phyloP scores from a whole-genome alignment of 2,113 vertebrate species.

The Boulengeromyrus knoepffleri region DNA sequence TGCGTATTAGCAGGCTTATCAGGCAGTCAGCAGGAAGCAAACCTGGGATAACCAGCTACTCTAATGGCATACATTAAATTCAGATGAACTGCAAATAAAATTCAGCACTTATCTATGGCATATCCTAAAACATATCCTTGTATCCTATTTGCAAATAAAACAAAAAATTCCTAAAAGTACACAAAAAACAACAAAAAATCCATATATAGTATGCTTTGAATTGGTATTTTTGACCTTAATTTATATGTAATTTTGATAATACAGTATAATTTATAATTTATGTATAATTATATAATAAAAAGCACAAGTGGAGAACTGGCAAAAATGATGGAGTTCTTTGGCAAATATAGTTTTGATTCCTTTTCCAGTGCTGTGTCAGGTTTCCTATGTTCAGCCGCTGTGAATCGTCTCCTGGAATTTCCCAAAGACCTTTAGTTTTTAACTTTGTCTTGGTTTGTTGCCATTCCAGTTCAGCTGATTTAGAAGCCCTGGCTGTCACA shows the following conservation, averaged over 20 bases:
- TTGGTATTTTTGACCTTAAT: neutral
- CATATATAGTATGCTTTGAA: neutral
- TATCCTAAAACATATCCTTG: neutral
- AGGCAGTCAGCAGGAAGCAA: neutral
- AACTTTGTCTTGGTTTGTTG: neutral
- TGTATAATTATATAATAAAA: neutral
- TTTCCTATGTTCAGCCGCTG: slow-evolving; percentile 7
- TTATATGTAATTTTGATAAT: neutral
- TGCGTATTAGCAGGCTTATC: neutral
- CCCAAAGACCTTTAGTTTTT: neutral
- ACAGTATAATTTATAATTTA: neutral
- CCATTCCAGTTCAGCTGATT: neutral
- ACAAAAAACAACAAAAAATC: neutral
- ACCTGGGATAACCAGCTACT: neutral
- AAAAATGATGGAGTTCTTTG: neutral
- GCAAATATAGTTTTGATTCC: neutral
- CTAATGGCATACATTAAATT: neutral
- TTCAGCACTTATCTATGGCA: neutral
- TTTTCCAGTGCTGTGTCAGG: neutral
- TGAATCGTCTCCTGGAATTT: slow-evolving; percentile 6
- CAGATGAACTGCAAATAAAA: neutral
- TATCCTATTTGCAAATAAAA: neutral
- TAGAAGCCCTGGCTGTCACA: slow-evolving; percentile 2
- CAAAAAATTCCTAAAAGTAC: neutral
- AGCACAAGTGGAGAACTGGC: neutral